These are phyloP conservation scores for Cladorhizidae sp. DNA, from an alignment of 37 sponge, comb jelly and placozoan genomes.

Conservation along the genomic window DNA sequence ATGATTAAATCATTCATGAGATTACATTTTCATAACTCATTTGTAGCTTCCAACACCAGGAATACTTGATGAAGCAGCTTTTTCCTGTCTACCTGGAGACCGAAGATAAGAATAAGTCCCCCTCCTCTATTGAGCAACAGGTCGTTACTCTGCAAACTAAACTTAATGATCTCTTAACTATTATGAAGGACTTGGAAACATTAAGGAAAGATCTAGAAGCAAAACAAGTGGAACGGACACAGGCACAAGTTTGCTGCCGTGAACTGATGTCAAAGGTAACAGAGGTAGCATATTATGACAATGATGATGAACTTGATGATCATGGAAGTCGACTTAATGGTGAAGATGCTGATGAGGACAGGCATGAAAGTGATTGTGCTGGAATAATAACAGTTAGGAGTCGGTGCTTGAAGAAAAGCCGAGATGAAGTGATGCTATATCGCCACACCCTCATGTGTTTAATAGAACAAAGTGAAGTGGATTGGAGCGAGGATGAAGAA, in stretches of 20 bases:
- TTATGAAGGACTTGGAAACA: neutral
- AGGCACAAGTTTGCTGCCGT: neutral
- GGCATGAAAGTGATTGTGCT: neutral
- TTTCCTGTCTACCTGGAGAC: neutral
- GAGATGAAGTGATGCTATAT: neutral
- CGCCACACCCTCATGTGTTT: conserved; percentile 14
- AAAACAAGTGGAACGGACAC: neutral
- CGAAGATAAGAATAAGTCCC: neutral
- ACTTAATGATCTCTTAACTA: neutral
- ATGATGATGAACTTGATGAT: no score
- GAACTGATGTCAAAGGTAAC: neutral
- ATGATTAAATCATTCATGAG: no score
- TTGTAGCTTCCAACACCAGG: conserved; percentile 13
- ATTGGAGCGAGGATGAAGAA: conserved; percentile 34
- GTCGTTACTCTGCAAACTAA: neutral
- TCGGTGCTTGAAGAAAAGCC: neutral
- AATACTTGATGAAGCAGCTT: neutral
- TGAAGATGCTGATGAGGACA: neutral
- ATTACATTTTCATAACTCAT: no score
- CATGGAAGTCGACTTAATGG: no score
- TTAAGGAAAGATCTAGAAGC: neutral
- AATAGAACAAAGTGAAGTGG: conserved; percentile 37
- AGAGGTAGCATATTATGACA: neutral
- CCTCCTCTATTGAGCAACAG: neutral
- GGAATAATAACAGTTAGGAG: neutral